Conservation (phyloP, 2,888 invertebrate genomes). For the Temnothorax unifasciatus region DNA sequence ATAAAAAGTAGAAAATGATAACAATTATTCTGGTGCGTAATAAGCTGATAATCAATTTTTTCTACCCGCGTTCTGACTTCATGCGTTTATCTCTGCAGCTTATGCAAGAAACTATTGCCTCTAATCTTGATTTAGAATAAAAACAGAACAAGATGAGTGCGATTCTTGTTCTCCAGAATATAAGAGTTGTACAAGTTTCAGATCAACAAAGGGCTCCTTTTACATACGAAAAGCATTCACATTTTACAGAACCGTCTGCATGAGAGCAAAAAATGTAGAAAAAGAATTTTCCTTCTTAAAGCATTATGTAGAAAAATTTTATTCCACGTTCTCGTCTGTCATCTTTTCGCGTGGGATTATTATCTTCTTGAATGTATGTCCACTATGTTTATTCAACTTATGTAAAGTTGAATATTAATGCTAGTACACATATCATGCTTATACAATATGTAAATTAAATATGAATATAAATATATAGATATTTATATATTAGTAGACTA, state of each 20-base stretch:
- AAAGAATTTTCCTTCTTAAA: not conserved
- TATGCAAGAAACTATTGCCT: not conserved
- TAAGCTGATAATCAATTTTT: conserved; percentile 10
- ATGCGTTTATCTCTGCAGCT: no score
- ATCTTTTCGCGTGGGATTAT: no score
- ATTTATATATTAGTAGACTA: no score
- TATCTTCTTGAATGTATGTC: not conserved
- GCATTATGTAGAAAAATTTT: not conserved
- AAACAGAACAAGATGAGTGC: not conserved
- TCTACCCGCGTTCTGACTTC: not conserved
- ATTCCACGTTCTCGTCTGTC: not conserved
- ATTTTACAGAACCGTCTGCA: not conserved
- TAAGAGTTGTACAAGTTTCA: not conserved
- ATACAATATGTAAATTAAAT: no score
- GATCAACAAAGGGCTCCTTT: not conserved
- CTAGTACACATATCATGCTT: no score
- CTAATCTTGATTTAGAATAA: not conserved
- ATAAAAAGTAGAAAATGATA: not conserved
- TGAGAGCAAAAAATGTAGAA: not conserved
- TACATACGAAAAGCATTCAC: not conserved
- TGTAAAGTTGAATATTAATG: no score
- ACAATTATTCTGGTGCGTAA: not conserved
- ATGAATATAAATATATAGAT: no score
- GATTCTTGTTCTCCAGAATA: not conserved
- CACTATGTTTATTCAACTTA: not conserved